These are phyloP conservation scores for Drosophila aldrichi DNA, from an alignment of 2,888 invertebrate genomes.

Conservation along the genomic window DNA sequence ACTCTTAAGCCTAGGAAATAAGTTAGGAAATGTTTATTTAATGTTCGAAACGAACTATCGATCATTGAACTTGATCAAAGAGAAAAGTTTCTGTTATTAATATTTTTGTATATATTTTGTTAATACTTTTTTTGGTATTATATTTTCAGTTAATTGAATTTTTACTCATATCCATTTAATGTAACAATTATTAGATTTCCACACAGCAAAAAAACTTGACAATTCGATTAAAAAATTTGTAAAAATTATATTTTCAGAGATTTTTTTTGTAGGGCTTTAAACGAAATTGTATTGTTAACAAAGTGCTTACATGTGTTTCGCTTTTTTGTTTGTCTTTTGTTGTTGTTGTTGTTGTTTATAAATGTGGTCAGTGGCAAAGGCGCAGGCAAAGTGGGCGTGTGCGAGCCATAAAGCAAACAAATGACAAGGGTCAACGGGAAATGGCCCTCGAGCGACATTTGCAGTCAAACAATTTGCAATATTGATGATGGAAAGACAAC, in stretches of 20 bases:
- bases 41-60: no score
- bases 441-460: conserved; percentile 58
- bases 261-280: not conserved
- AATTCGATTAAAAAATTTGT: conserved; percentile 2
- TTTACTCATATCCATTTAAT: no score
- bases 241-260: not conserved
- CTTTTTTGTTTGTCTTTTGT: not conserved
- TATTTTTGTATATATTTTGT: no score
- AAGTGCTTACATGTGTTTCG: conserved; percentile 22
- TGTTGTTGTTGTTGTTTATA: not conserved
- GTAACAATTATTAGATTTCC: not conserved
- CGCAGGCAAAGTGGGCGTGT: not conserved
- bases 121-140: no score
- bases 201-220: not conserved
- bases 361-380: conserved; percentile 9
- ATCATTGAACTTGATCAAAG: no score
- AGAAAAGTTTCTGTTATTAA: not conserved
- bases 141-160: not conserved
- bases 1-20: no score
- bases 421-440: conserved; percentile 60
- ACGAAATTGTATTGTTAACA: conserved; percentile 13
- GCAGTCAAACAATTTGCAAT: conserved; percentile 67
- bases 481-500: conserved; percentile 61
- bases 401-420: conserved; percentile 33
- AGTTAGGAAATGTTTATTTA: no score